phyloP scores from a whole-genome alignment of 2,113 vertebrate species.

The Chionomys nivalis region DNA sequence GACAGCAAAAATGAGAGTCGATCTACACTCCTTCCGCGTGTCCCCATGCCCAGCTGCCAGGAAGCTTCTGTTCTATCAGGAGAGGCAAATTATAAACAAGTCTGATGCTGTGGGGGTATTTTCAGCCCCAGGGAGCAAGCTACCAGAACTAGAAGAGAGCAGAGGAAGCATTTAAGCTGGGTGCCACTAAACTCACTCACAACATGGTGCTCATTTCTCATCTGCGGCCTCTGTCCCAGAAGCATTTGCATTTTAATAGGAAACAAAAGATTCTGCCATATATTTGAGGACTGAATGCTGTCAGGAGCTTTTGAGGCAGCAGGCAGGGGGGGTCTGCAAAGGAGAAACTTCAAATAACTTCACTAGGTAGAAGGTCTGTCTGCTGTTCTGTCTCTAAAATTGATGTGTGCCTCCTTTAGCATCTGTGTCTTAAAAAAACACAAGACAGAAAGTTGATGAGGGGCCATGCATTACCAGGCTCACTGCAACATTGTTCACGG shows the following conservation, averaged over 20 bases:
- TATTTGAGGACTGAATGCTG: neutral
- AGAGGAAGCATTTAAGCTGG: neutral
- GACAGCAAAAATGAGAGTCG: neutral
- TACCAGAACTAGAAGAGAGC: neutral
- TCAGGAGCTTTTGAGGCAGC: neutral
- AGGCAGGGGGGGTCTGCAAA: neutral
- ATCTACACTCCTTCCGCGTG: neutral
- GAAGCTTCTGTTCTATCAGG: neutral
- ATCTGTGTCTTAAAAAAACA: neutral
- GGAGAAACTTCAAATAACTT: neutral
- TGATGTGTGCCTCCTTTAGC: neutral
- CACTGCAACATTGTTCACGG: neutral
- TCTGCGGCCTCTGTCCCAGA: neutral
- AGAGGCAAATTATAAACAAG: constrained; percentile 8
- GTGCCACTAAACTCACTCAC: neutral
- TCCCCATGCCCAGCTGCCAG: neutral
- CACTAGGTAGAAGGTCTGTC: neutral
- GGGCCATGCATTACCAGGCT: neutral
- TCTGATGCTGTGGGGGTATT: neutral
- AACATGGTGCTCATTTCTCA: neutral
- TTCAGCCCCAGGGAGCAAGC: neutral
- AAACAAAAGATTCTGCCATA: constrained; percentile 15
- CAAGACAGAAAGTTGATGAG: neutral
- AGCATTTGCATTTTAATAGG: constrained; percentile 34
- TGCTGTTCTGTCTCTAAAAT: neutral